These are phyloP conservation scores for Melanargia galathea DNA, from an alignment of 2,888 invertebrate species.

Conservation along the genomic window DNA sequence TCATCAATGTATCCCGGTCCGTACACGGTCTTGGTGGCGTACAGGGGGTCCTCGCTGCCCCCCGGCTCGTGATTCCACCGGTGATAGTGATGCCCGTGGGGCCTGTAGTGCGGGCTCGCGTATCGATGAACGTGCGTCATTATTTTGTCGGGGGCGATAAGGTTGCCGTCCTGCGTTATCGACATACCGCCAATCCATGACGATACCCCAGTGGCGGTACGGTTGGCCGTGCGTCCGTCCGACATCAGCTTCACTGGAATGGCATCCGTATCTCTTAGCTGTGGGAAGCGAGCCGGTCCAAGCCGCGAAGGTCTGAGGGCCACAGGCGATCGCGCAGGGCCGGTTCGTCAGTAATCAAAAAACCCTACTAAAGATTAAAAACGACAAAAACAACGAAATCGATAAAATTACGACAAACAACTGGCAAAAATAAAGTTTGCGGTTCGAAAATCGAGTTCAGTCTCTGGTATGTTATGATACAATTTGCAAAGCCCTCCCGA, in stretches of 20 bases:
- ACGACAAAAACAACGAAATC: conserved; percentile 70
- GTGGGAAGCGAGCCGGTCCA: conserved; percentile 67
- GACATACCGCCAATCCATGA: conserved; percentile 82
- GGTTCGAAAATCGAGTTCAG: conserved; percentile 44
- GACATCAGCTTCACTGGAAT: conserved; percentile 82
- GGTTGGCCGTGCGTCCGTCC: conserved; percentile 73
- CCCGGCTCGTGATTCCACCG: conserved; percentile 80
- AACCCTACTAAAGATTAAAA: conserved; percentile 67
- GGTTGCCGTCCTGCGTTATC: conserved; percentile 78
- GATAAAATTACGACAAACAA: conserved; percentile 72
- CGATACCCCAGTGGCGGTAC: conserved; percentile 69
- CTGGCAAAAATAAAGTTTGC: conserved; percentile 60
- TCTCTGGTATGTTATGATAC: conserved; percentile 53
- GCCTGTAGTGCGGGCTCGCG: conserved; percentile 78
- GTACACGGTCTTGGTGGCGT: conserved; percentile 82
- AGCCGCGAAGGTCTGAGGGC: conserved; percentile 70
- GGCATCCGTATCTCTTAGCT: conserved; percentile 79
- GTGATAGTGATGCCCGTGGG: conserved; percentile 76
- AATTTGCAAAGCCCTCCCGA: conserved; percentile 67
- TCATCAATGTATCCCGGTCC: conserved; percentile 80
- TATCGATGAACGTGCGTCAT: conserved; percentile 78
- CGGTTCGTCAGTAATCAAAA: conserved; percentile 52
- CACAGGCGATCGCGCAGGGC: conserved; percentile 71
- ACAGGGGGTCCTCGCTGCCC: conserved; percentile 76
- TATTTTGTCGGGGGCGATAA: conserved; percentile 78